Evolutionary conservation across 2,113 vertebrate genomes (phyloP).

Genomic region (Tachycineta bicolor): DNA sequence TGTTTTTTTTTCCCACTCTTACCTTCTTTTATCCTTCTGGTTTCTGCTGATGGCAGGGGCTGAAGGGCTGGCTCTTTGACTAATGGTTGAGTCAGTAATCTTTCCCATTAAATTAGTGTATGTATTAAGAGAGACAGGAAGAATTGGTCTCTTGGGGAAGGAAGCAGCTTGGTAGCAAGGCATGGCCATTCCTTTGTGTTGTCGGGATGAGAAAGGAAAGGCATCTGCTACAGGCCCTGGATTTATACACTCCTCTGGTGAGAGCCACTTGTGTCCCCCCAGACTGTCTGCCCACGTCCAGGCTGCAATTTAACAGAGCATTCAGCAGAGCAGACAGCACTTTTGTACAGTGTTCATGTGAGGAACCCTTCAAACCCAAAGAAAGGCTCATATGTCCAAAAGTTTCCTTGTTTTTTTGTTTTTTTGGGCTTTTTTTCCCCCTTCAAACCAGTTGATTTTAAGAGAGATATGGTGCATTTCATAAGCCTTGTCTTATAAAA

Average conservation of each 20-base stretch:
- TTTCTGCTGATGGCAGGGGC: neutral
- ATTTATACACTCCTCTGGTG: neutral
- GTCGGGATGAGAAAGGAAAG: neutral
- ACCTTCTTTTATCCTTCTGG: neutral
- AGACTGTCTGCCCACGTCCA: neutral
- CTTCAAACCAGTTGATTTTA: neutral
- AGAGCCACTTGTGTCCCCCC: neutral
- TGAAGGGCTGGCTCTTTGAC: neutral
- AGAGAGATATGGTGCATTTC: neutral
- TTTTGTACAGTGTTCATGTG: neutral
- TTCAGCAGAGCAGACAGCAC: neutral
- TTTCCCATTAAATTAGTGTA: neutral
- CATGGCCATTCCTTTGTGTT: neutral
- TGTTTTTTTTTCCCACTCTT: neutral
- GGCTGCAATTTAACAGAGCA: neutral
- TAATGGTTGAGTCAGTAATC: neutral
- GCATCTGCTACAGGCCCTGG: neutral
- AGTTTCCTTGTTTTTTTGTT: neutral
- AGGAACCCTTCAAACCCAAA: neutral
- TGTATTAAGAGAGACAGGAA: neutral
- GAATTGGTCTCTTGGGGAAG: neutral
- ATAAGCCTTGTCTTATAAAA: neutral
- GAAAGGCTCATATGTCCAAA: neutral
- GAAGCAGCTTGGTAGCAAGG: neutral
- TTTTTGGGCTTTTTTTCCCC: fast-evolving